Conservation (phyloP, 2,888 invertebrate genomes). For the Drosophila meridionalis region DNA sequence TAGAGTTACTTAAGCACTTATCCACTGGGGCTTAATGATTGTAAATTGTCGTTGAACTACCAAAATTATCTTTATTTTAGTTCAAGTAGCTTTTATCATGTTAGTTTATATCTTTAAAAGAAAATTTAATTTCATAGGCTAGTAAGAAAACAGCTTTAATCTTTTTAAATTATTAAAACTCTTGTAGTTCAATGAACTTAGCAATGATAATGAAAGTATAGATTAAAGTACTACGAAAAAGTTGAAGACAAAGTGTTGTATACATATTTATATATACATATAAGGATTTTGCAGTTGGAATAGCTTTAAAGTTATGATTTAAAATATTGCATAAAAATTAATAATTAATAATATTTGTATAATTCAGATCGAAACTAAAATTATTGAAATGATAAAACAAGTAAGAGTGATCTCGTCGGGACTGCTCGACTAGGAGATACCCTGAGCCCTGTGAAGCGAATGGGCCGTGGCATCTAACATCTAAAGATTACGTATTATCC, state of each 20-base stretch:
- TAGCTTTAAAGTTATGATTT: too few relatives aligned
- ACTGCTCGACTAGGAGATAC: too few relatives aligned
- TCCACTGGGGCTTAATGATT: background rate
- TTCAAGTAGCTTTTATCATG: background rate
- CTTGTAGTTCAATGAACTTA: conserved; percentile 1
- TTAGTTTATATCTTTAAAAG: background rate
- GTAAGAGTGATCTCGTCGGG: too few relatives aligned
- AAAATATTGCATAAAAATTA: too few relatives aligned
- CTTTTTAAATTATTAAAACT: background rate
- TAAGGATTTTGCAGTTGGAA: too few relatives aligned
- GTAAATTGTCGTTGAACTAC: background rate
- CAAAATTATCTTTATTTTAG: background rate
- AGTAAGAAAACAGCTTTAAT: background rate
- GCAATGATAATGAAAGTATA: background rate
- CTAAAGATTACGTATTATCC: too few relatives aligned
- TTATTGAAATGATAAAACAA: too few relatives aligned
- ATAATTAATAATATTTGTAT: background rate
- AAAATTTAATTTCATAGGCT: background rate
- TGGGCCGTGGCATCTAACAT: too few relatives aligned
- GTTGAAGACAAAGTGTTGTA: background rate
- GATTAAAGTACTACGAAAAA: background rate
- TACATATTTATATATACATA: background rate
- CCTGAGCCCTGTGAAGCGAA: too few relatives aligned
- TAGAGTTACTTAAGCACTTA: background rate
- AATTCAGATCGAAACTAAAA: too few relatives aligned